These are phyloP conservation scores for Esox masquinongy DNA, from an alignment of 2,797 vertebrate genomes.

Conservation along the genomic window DNA sequence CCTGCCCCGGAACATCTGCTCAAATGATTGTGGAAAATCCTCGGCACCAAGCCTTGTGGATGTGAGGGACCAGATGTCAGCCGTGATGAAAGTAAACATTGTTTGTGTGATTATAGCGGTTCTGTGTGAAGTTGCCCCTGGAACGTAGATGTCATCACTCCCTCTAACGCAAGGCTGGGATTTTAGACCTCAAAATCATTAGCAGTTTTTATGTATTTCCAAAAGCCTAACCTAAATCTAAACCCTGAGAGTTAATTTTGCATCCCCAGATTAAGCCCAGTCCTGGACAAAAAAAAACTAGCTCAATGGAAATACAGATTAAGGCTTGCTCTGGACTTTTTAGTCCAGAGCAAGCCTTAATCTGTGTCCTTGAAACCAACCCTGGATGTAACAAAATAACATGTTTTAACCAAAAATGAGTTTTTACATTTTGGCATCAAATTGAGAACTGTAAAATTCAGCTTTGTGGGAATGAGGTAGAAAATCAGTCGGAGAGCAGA, in stretches of 20 bases:
- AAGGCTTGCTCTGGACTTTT: too few species aligned
- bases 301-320: too few species aligned
- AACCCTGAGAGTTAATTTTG: background rate
- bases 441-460: background rate
- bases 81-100: conserved; percentile 55
- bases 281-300: too few species aligned
- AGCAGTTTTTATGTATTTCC: background rate
- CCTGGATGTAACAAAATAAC: background rate
- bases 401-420: too few species aligned
- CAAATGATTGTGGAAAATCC: conserved; percentile 50
- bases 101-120: conserved; percentile 40
- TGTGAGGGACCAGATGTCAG: conserved; percentile 50
- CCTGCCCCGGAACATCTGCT: conserved; percentile 66
- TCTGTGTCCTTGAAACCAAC: too few species aligned
- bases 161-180: background rate
- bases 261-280: too few species aligned
- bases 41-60: conserved; percentile 37
- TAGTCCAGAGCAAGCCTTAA: too few species aligned
- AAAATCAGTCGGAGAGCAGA: background rate
- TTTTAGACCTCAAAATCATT: background rate
- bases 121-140: conserved; percentile 34
- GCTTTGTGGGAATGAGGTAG: background rate
- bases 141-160: background rate
- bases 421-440: background rate
- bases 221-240: background rate